Evolutionary conservation across 2,888 invertebrate species (phyloP), one percentile per base, ranked within the genome.

Genomic region (Helleia helle): DNA sequence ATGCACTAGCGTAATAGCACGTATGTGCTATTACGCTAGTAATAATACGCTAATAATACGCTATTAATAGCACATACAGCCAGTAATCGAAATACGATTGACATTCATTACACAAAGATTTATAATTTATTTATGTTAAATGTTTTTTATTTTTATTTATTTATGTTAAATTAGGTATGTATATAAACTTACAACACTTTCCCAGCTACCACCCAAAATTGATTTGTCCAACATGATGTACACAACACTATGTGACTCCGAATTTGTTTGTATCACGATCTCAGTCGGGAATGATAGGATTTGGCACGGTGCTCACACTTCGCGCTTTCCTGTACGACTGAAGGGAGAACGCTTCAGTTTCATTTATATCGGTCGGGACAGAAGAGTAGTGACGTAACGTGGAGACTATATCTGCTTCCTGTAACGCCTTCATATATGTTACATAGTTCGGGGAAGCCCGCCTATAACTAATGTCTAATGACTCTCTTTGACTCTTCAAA

Each of bases 361-460:
- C 65, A 66, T 80, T 83, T 84, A 77, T 84, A 83, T 81, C 81
- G 75, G 55, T 54, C 55, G 60, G 57, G 65, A 64, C 74, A 65
- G 72, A 68, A 70, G 69, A 72, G 18, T 65, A 63, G 70, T 73
- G 66, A 75, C n/a, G n/a, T n/a, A n/a, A n/a, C n/a, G n/a, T 69
- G 79, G 76, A 75, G 75, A 71, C 65, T 64, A 58, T 63, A 53
- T 61, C 59, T 58, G 56, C 75, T 71, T 76, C 74, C 75, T 70
- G 73, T 79, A 76, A 73, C 68, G 54, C 60, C 58, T 60, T 56
- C 54, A 61, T 71, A 42, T 58, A 40, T 42, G 62, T 65, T 65
- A 64, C 65, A 63, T 68, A 64, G 67, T 80, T 80, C 80, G 80
- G 77, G 79, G 80, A 80, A 80, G 59, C 71, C 79, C 71, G 64